phyloP scores from a whole-genome alignment of 1,140 invertebrate species.

The Scaptomyza pallida region DNA sequence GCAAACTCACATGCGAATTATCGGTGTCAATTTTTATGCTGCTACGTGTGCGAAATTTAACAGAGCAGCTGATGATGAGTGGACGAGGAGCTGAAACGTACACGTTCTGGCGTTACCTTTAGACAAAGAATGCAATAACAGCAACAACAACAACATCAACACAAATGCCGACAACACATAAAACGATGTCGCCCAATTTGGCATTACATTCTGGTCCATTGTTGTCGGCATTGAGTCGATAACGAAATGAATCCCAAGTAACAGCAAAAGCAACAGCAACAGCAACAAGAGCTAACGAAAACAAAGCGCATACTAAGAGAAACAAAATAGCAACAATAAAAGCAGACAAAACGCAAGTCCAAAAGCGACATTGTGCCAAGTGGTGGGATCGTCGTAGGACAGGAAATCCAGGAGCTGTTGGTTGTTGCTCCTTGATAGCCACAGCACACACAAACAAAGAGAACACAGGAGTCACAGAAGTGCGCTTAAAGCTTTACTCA shows the following conservation, averaged over 20 bases:
- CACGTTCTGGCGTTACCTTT: constrained; percentile 29
- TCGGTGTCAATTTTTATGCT: constrained; percentile 82
- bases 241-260: constrained; percentile 70
- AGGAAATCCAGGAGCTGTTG: constrained; percentile 41
- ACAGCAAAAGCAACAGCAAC: constrained; percentile 25
- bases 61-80: constrained; percentile 74
- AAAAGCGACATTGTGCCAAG: constrained; percentile 12
- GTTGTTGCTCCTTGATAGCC: constrained; percentile 13
- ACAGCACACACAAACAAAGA: no score
- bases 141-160: constrained; percentile 10
- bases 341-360: constrained; percentile 5
- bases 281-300: constrained; percentile 9
- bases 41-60: constrained; percentile 79
- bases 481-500: constrained; percentile 68
- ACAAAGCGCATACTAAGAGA: constrained; percentile 25
- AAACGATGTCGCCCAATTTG: constrained; percentile 78
- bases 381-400: neutral
- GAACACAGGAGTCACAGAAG: constrained; percentile 38
- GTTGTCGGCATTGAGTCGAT: constrained; percentile 61
- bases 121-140: constrained; percentile 25
- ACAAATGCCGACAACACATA: constrained; percentile 37
- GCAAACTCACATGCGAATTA: constrained; percentile 58
- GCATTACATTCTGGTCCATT: constrained; percentile 70
- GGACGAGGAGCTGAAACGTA: constrained; percentile 52
- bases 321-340: constrained; percentile 4